These are phyloP conservation scores for Petaurus breviceps DNA, from an alignment of 2,113 vertebrate genomes.

Conservation along the genomic window DNA sequence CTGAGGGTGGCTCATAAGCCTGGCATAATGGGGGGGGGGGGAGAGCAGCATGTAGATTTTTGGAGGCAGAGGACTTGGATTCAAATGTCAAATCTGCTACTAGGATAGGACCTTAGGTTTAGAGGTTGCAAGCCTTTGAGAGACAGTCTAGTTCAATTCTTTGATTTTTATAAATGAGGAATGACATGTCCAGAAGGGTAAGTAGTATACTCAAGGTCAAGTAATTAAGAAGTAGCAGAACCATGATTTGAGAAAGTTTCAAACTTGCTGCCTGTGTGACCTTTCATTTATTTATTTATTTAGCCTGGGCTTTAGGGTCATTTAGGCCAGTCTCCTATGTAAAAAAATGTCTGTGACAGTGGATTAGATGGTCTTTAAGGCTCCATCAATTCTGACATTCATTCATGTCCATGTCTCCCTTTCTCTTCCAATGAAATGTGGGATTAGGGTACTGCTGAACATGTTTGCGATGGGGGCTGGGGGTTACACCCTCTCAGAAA, in stretches of 20 bases:
- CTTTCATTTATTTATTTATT: no score
- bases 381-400: neutral
- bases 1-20: neutral
- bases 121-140: neutral
- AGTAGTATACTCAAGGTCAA: neutral
- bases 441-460: neutral
- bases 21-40: neutral
- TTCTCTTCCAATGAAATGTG: neutral
- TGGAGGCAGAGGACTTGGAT: neutral
- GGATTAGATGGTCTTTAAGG: neutral
- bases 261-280: neutral
- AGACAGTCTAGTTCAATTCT: neutral
- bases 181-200: neutral
- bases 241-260: neutral
- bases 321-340: neutral
- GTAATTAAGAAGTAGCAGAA: neutral
- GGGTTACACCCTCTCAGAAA: neutral
- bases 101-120: neutral
- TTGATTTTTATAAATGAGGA: neutral
- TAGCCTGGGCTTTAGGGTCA: neutral
- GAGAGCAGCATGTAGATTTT: neutral
- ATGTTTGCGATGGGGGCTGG: neutral
- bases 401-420: neutral
- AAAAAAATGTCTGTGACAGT: neutral
- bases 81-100: neutral